Evolutionary conservation across 1,140 invertebrate species (phyloP).

Genomic region (Magallana gigas): DNA sequence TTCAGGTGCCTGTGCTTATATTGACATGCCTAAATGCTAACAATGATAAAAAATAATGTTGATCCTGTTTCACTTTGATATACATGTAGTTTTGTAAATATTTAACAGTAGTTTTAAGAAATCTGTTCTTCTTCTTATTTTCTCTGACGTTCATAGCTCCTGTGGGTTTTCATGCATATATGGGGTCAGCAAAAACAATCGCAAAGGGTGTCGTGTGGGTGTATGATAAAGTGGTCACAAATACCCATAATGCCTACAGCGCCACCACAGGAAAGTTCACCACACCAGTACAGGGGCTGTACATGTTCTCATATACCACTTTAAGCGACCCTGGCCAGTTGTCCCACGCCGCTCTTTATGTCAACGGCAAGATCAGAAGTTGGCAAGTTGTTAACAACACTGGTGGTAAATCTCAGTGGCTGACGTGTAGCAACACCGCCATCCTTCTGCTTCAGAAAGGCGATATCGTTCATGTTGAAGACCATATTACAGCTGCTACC

Average conservation of each 20-base stretch:
- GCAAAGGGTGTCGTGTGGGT: neutral
- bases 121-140: too few species aligned
- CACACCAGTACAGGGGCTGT: neutral
- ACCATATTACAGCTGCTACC: neutral
- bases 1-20: too few species aligned
- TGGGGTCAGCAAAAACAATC: neutral
- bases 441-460: neutral
- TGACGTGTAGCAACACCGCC: neutral
- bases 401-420: neutral
- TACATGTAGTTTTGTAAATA: too few species aligned
- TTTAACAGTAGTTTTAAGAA: too few species aligned
- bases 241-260: neutral
- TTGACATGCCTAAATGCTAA: too few species aligned
- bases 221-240: neutral
- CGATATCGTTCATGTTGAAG: neutral
- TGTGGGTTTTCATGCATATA: neutral
- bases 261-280: neutral
- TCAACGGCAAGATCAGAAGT: neutral
- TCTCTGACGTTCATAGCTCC: neutral
- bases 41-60: too few species aligned
- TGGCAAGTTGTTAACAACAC: neutral
- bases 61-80: too few species aligned
- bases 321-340: neutral
- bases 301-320: neutral
- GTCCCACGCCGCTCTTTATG: neutral